A percentile compares a stretch with the other conserved stretches of the same genome.
Conservation (phyloP, 2,888 invertebrate genomes). For the Phlogophora meticulosa region DNA sequence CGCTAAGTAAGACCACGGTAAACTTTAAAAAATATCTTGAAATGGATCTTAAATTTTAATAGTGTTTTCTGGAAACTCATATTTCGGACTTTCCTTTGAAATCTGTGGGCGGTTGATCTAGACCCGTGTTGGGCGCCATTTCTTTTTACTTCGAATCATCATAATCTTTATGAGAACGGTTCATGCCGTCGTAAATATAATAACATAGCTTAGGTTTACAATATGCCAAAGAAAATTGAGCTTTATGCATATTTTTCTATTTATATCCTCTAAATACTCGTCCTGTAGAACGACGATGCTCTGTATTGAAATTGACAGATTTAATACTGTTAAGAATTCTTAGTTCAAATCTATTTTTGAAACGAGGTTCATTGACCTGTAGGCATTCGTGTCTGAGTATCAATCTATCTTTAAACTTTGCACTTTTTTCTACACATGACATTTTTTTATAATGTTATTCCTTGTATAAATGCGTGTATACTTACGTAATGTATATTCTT, state of each 20-base stretch:
- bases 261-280: neutral
- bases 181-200: no score
- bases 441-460: constrained; percentile 5
- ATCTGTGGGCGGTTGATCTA: neutral
- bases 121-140: constrained; percentile 10
- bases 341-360: neutral
- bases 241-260: neutral
- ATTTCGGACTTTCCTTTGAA: neutral
- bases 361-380: neutral
- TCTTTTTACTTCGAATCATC: neutral
- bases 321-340: neutral
- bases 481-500: constrained; percentile 1
- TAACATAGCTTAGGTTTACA: neutral
- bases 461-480: constrained; percentile 34
- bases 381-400: neutral
- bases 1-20: no score
- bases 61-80: neutral
- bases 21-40: no score
- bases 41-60: no score
- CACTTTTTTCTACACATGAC: neutral
- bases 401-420: neutral
- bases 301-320: neutral
- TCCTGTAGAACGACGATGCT: no score
- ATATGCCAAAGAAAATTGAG: neutral
- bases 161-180: neutral